phyloP scores from a whole-genome alignment of 2,113 vertebrate genomes.

The Pogonocichla stellata region DNA sequence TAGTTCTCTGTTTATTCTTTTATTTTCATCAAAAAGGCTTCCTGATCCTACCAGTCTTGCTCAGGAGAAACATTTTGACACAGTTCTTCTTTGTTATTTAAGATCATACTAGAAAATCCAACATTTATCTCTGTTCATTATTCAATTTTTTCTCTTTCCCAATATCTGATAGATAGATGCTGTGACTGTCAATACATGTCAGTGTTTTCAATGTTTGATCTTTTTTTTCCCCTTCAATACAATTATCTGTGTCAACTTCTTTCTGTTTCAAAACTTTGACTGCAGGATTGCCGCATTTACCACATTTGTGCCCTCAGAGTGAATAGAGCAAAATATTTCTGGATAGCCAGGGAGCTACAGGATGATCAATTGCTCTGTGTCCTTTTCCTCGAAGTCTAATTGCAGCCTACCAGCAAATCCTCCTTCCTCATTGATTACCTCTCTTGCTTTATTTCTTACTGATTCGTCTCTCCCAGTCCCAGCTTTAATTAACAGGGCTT shows the following conservation, averaged over 20 bases:
- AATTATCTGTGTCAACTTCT: neutral
- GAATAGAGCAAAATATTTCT: neutral
- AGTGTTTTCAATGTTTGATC: accelerated
- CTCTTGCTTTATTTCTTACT: neutral
- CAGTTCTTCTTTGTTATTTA: neutral
- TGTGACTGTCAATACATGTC: neutral
- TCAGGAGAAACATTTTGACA: neutral
- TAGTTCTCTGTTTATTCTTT: neutral
- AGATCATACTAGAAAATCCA: neutral
- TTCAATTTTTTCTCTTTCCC: neutral
- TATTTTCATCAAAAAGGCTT: neutral
- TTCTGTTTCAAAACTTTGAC: slow-evolving; percentile 5
- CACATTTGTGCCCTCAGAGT: neutral
- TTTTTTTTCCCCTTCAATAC: neutral
- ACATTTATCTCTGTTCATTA: neutral
- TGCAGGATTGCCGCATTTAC: neutral
- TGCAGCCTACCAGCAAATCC: slow-evolving; percentile 15
- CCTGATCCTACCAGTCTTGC: neutral
- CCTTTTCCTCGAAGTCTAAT: slow-evolving; percentile 45
- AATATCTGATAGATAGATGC: neutral
- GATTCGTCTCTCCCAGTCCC: slow-evolving; percentile 33
- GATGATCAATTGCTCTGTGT: neutral
- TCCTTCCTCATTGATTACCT: slow-evolving; percentile 45
- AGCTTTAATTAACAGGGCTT: slow-evolving; percentile 31
- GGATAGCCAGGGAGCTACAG: neutral